A percentile compares a stretch with the other conserved stretches of the same genome.
Evolutionary conservation across 2,113 vertebrate species (phyloP).

Genomic region (Etheostoma cragini): DNA sequence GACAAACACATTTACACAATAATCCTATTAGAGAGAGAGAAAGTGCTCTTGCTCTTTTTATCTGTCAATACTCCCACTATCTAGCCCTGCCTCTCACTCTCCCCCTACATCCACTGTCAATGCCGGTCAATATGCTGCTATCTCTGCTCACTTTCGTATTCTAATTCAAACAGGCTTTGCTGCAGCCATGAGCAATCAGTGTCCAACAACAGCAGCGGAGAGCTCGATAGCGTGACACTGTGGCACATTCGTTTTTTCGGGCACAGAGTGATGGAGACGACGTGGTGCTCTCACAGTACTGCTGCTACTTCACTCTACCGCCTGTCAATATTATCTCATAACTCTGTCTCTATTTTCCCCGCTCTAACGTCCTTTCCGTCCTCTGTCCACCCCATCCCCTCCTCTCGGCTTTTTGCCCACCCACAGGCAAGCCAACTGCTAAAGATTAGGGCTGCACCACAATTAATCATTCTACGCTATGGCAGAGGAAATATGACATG

Average conservation of each 20-base stretch:
- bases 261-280: conserved; percentile 12
- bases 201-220: conserved; percentile 12
- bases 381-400: not conserved
- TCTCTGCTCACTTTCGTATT: conserved; percentile 38
- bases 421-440: conserved; percentile 5
- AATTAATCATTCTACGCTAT: not conserved
- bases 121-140: conserved; percentile 47
- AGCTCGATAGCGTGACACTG: conserved; percentile 7
- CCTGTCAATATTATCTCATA: conserved; percentile 24
- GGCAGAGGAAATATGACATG: conserved; percentile 4
- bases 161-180: conserved; percentile 28
- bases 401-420: not conserved
- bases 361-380: not conserved
- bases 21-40: conserved; percentile 65
- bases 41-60: conserved; percentile 37
- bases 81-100: not conserved
- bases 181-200: conserved; percentile 25
- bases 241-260: conserved; percentile 16
- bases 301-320: not conserved
- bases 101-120: conserved; percentile 29
- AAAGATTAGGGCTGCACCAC: conserved; percentile 12
- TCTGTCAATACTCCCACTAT: conserved; percentile 27
- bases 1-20: conserved; percentile 64
- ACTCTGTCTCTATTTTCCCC: not conserved
- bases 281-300: conserved; percentile 14